These are phyloP conservation scores for Metellina segmentata DNA, from an alignment of 2,888 invertebrate genomes.

Conservation along the genomic window DNA sequence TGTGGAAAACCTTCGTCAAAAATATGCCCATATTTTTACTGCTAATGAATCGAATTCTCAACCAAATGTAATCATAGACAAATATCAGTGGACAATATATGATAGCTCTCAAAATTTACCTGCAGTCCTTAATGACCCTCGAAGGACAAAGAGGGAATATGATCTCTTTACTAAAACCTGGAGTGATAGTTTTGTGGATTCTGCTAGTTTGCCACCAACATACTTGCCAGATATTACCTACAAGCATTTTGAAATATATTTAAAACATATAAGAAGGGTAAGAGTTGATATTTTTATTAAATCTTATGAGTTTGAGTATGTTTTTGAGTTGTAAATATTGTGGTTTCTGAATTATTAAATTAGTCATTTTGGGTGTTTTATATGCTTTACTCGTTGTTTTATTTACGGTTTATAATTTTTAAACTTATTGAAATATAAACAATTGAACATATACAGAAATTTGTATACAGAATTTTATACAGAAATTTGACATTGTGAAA, in stretches of 20 bases:
- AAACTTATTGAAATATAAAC: too few relatives aligned
- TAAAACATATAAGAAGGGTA: slow-evolving; percentile 85
- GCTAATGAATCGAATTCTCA: slow-evolving; percentile 67
- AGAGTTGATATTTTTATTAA: slow-evolving; percentile 63
- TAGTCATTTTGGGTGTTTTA: neutral
- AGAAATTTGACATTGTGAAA: too few relatives aligned
- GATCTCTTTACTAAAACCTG: slow-evolving; percentile 98
- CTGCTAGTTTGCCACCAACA: slow-evolving; percentile 87
- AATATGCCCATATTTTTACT: slow-evolving; percentile 73
- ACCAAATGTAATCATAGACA: slow-evolving; percentile 68
- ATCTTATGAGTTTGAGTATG: too few relatives aligned
- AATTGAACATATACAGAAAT: too few relatives aligned
- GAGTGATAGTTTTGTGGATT: slow-evolving; percentile 96
- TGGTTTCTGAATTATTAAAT: too few relatives aligned
- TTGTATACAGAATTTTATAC: too few relatives aligned
- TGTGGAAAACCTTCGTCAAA: slow-evolving; percentile 73
- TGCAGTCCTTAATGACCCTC: slow-evolving; percentile 96
- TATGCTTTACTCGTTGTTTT: neutral
- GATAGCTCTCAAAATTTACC: slow-evolving; percentile 96
- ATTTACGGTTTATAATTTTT: too few relatives aligned
- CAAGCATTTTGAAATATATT: slow-evolving; percentile 92
- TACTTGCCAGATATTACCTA: slow-evolving; percentile 91
- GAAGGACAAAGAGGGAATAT: slow-evolving; percentile 88
- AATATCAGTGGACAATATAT: slow-evolving; percentile 89
- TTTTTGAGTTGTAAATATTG: too few relatives aligned